Evolutionary conservation across 2,888 invertebrate genomes (phyloP).

Genomic region (Acronicta aceris): DNA sequence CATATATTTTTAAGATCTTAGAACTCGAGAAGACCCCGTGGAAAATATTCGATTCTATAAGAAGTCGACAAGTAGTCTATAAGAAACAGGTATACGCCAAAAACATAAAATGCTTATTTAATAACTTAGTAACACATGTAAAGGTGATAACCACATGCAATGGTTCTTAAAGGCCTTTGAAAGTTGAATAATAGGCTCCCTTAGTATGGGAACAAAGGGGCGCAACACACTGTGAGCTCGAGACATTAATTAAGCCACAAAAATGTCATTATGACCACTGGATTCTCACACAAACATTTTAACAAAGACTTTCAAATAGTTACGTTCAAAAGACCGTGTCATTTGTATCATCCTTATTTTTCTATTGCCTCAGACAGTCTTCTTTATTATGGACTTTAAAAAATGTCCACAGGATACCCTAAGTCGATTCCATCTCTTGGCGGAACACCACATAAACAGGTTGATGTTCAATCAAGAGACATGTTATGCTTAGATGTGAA

Average conservation of each 20-base stretch:
- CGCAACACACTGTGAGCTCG: constrained; percentile 45
- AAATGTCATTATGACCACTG: constrained; percentile 63
- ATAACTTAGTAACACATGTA: constrained; percentile 35
- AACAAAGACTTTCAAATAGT: constrained; percentile 44
- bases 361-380: constrained; percentile 28
- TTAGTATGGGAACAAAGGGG: constrained; percentile 62
- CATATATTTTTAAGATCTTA: too few species aligned
- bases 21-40: too few species aligned
- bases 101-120: constrained; percentile 13
- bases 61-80: too few species aligned
- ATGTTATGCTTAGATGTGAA: constrained; percentile 58
- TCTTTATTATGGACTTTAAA: constrained; percentile 39
- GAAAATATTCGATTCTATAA: too few species aligned
- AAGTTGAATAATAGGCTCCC: constrained; percentile 52
- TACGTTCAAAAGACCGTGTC: constrained; percentile 34
- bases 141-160: constrained; percentile 33
- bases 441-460: constrained; percentile 66
- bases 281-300: constrained; percentile 63
- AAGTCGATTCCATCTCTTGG: constrained; percentile 36
- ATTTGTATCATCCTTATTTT: constrained; percentile 37
- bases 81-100: too few species aligned
- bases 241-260: constrained; percentile 71
- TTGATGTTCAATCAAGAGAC: constrained; percentile 76
- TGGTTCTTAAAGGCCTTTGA: constrained; percentile 49
- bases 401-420: constrained; percentile 39